phyloP scores from a whole-genome alignment of 2,113 vertebrate species.

The Pteropus alecto region DNA sequence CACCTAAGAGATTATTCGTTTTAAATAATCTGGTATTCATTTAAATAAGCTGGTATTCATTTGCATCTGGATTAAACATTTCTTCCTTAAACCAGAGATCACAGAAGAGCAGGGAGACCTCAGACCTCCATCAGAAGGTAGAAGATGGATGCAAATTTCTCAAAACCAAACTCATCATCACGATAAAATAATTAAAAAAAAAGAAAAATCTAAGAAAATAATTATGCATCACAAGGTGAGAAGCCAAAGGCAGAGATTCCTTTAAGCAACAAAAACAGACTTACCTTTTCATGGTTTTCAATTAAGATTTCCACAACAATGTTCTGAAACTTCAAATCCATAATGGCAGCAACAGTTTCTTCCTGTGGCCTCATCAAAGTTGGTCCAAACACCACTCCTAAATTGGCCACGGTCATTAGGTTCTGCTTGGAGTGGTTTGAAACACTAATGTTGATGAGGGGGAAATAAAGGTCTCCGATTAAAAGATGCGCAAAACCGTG shows the following conservation, averaged over 20 bases:
- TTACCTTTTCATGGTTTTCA: constrained; percentile 95
- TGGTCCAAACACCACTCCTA: constrained; percentile 98
- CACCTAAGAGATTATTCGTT: background rate
- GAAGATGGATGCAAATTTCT: background rate
- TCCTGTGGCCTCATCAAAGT: constrained; percentile 98
- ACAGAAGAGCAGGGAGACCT: background rate
- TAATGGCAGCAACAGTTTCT: constrained; percentile 97
- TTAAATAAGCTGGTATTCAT: background rate
- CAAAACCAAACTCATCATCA: background rate
- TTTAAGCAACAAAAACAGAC: background rate
- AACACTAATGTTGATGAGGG: constrained; percentile 85
- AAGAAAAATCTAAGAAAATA: background rate
- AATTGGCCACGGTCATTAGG: constrained; percentile 97
- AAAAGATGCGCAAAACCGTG: constrained; percentile 46
- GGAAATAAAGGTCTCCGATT: constrained; percentile 36
- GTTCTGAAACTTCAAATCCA: constrained; percentile 99
- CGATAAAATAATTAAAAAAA: background rate
- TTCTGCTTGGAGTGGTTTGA: constrained; percentile 94
- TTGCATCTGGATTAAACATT: background rate
- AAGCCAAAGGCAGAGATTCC: background rate
- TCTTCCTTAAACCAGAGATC: background rate
- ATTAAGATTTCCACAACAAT: constrained; percentile 98
- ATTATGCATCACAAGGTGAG: background rate
- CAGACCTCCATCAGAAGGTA: background rate
- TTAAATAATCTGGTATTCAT: background rate